phyloP scores from a whole-genome alignment of 1,140 invertebrate genomes.

The Psilanteris sp. region DNA sequence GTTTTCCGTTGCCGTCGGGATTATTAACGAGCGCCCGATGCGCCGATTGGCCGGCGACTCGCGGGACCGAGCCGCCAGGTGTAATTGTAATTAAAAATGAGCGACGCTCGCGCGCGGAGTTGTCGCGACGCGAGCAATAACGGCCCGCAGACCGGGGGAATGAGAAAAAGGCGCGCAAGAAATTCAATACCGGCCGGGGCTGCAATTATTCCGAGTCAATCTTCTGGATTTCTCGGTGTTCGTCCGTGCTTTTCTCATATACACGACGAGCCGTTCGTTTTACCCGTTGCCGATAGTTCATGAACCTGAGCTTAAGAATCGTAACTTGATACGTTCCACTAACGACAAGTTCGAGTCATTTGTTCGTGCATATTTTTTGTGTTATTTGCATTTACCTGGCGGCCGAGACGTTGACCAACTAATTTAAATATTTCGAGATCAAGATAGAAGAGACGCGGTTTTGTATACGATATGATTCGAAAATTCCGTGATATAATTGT shows the following conservation, averaged over 20 bases:
- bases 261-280: neutral
- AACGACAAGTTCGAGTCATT: slow-evolving; percentile 72
- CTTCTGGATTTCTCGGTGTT: slow-evolving; percentile 30
- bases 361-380: slow-evolving; percentile 43
- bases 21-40: too few relatives aligned
- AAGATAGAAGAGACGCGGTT: too few relatives aligned
- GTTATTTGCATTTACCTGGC: slow-evolving; percentile 6
- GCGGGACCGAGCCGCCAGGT: too few relatives aligned
- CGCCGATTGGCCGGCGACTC: too few relatives aligned
- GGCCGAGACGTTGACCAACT: slow-evolving; percentile 1
- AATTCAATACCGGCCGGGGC: slow-evolving; percentile 65
- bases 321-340: slow-evolving; percentile 75
- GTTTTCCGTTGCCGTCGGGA: too few relatives aligned
- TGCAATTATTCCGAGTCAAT: slow-evolving; percentile 68
- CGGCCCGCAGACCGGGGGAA: slow-evolving; percentile 11
- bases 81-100: slow-evolving; percentile 37
- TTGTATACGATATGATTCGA: too few relatives aligned
- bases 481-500: too few relatives aligned
- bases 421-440: slow-evolving; percentile 21
- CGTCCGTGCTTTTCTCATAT: neutral
- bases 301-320: slow-evolving; percentile 61
- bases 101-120: slow-evolving; percentile 12
- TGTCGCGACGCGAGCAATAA: slow-evolving; percentile 23
- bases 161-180: slow-evolving; percentile 55
- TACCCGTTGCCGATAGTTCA: slow-evolving; percentile 24